Base-by-base conservation (phyloP, 2,113 vertebrate genomes). In the Malurus alboscapulatus region DNA sequence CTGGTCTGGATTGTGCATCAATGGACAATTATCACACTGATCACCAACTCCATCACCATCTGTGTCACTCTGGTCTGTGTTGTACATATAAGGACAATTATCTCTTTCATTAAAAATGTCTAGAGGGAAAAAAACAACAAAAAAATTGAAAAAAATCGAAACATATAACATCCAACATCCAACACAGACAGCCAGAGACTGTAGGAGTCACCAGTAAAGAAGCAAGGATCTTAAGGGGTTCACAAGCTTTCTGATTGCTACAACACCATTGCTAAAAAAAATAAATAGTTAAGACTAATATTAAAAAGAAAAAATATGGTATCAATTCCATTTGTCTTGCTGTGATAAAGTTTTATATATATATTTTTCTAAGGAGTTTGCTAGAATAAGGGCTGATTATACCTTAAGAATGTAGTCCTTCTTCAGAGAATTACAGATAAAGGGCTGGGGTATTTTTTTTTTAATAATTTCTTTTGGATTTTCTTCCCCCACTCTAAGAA, bases 1-100 rank as follows among this genome's bases (percentile, higher is more conserved):
- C 98, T 99, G 99, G 25, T 99, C 99, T 9, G 99, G 98, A 94
- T 99, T 99, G 96, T 99, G 98, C 96, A 99, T 97, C 90, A 99
- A 59, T 2, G 99, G 99, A 69, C 99, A 99, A 73, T 99, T 99
- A 97, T 99, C 99, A 90, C 99, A 99, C 82, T 99, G 99, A 95
- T 99, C 99, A 11, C 99, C 99, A 65, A 99, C 99, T 26, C 99
- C 98, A 77, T 99, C 99, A 84, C 98, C 97, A 40, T 99, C 99
- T 0, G 98, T 99, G 96, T 99, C 99, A 68, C 98, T 98, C 98
- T 99, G 99, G 82, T 99, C 99, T 22, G 98, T 98, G 96, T 99
- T 99, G 95, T 99, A 99, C 58, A 99, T 98, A 2, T 99, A 99
- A 26, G 99, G 99, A 80, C 99, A 99, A 82, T 99, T 99, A 97